Base-by-base conservation (phyloP, 2,888 invertebrate species). In the Drosophila paranaensis region DNA sequence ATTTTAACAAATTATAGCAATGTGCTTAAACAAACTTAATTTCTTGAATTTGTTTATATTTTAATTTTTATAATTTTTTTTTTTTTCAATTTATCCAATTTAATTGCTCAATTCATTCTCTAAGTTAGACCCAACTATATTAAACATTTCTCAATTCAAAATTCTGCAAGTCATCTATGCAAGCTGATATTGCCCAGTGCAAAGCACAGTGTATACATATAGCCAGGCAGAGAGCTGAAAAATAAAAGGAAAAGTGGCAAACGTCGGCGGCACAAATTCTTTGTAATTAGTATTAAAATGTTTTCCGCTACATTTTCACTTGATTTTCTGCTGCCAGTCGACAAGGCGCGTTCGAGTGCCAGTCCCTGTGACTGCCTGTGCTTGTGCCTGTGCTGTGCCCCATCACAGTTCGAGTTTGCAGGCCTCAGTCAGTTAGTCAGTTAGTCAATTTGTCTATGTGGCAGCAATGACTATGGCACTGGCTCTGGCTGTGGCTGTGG, bases 251-350 rank as follows among this genome's bases (percentile, higher is more conserved):
- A 82, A 82, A 89, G 81, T 87, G 82, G 50, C 74, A 63, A 75
- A 69, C 73, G 82, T 63, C 79, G 84, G 78, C 90, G 88, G 87
- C 84, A 84, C 81, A 84, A 82, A 90, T 88, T 90, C 88, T 88
- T 88, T 89, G 90, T 88, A 90, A 90, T 90, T 84, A 90, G 88
- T 88, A 84, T 81, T 84, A 86, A 86, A 88, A 89, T 84, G 82
- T 83, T 89, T 88, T 86, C 86, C 86, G 89, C 89, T 83, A 86
- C 89, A 87, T 86, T 83, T 89, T 88, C 87, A 87, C 86, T 86
- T 87, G 84, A 82, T 81, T 88, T 79, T 77, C 57, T 56, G 70
- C 75, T 71, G 78, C 51, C 76, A 81, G 69, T 60, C 65, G 67
- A 20, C 62, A 35, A 53, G 56, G 20, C 57, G 53, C 67, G 46